These are phyloP conservation scores for Dendropsophus ebraccatus DNA, from an alignment of 2,113 vertebrate species.

Conservation along the genomic window DNA sequence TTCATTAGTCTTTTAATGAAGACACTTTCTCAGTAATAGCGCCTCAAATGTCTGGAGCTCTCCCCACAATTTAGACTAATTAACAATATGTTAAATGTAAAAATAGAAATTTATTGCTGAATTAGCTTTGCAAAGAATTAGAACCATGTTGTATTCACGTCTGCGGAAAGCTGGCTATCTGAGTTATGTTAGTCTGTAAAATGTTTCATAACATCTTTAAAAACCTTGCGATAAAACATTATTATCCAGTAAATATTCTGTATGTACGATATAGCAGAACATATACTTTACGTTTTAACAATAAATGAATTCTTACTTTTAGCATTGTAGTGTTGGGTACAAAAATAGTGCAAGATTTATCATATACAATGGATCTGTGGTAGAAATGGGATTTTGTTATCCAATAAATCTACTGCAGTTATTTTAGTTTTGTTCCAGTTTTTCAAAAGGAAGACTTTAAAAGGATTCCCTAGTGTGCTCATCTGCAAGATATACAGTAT, in stretches of 20 bases:
- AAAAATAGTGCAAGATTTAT: constrained; percentile 44
- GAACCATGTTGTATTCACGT: not conserved
- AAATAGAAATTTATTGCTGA: not conserved
- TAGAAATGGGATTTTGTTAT: constrained; percentile 10
- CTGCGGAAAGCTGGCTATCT: not conserved
- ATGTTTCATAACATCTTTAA: not conserved
- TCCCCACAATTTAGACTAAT: constrained; percentile 44
- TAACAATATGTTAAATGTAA: constrained; percentile 44
- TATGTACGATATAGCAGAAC: not conserved
- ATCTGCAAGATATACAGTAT: constrained; percentile 31
- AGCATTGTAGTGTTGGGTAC: not conserved
- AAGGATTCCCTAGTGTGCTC: constrained; percentile 49
- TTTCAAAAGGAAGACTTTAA: constrained; percentile 27
- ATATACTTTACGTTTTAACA: not conserved
- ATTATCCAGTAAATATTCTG: not conserved
- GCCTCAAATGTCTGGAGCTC: constrained; percentile 37
- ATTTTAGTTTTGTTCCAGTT: constrained; percentile 53
- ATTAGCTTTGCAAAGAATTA: not conserved
- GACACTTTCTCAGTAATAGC: constrained; percentile 46
- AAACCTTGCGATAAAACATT: not conserved
- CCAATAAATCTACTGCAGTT: constrained; percentile 48
- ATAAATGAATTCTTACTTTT: not conserved
- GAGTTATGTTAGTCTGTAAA: not conserved
- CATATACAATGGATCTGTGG: not conserved
- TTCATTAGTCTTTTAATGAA: constrained; percentile 54